Conservation (phyloP, 2,113 vertebrate genomes). For the Sterrhoptilus dennistouni region DNA sequence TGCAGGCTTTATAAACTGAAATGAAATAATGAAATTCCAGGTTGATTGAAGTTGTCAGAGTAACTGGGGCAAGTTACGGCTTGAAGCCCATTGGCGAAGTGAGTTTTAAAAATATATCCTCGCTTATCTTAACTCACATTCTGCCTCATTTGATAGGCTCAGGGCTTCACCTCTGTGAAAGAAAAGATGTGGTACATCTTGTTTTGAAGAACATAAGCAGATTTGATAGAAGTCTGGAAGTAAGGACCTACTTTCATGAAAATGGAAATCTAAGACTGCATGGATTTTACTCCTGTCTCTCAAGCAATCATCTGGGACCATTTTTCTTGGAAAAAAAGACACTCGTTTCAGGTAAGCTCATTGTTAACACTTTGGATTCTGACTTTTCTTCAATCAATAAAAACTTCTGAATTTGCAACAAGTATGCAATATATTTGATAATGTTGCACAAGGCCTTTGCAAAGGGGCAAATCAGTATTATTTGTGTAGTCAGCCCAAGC, state of each 20-base stretch:
- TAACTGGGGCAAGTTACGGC: neutral
- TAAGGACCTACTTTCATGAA: slow-evolving; percentile 9
- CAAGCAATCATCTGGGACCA: neutral
- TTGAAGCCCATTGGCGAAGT: neutral
- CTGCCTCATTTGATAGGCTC: slow-evolving; percentile 1
- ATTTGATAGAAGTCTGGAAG: slow-evolving; percentile 15
- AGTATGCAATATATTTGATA: neutral
- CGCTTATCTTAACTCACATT: slow-evolving; percentile 11
- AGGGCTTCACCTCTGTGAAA: neutral
- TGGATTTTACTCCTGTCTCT: neutral
- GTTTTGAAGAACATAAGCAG: slow-evolving; percentile 30
- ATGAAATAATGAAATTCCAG: slow-evolving; percentile 4
- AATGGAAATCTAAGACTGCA: slow-evolving; percentile 14
- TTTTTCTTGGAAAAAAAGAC: neutral
- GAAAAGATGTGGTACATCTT: slow-evolving; percentile 1
- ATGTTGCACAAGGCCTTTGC: neutral
- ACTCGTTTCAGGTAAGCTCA: neutral
- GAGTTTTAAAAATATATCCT: slow-evolving; percentile 4
- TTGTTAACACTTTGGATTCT: neutral
- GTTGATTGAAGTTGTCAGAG: slow-evolving; percentile 8
- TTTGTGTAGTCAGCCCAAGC: neutral
- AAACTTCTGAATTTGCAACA: neutral
- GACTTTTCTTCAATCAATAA: neutral
- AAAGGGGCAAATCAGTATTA: neutral
- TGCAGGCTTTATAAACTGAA: slow-evolving; percentile 2